Evolutionary conservation across 92 coral and sea anemone genomes (phyloP).

Genomic region (Muricea muricata): DNA sequence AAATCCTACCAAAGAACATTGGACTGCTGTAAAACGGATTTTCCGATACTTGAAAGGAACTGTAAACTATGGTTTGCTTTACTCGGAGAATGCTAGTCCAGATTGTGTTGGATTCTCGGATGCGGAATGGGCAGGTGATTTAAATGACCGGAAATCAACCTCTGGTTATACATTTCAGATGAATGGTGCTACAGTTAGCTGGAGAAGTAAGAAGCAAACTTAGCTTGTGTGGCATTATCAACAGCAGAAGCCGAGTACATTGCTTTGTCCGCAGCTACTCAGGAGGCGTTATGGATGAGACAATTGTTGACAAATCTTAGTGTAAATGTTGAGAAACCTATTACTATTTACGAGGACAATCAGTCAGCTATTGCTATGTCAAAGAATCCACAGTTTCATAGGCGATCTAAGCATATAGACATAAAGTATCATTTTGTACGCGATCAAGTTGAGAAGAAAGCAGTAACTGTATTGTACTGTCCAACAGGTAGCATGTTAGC

Average conservation of each 20-base stretch:
- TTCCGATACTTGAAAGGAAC: constrained; percentile 32
- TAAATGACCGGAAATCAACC: constrained; percentile 63
- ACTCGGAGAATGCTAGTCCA: not conserved
- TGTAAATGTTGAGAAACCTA: not conserved
- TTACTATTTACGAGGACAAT: constrained; percentile 50
- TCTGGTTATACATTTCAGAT: constrained; percentile 64
- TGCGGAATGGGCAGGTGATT: constrained; percentile 71
- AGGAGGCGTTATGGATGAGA: constrained; percentile 47
- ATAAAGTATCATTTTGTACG: not conserved
- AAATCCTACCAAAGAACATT: constrained; percentile 13
- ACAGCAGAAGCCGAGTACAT: constrained; percentile 65
- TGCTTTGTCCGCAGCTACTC: constrained; percentile 27
- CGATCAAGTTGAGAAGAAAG: constrained; percentile 32
- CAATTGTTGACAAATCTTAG: constrained; percentile 49
- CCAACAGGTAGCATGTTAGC: constrained; percentile 34
- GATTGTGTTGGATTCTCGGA: constrained; percentile 67
- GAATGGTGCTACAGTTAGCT: constrained; percentile 65
- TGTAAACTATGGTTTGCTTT: constrained; percentile 17
- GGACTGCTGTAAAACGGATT: constrained; percentile 36
- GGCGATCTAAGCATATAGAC: constrained; percentile 44
- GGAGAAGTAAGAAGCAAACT: constrained; percentile 73
- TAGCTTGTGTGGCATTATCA: constrained; percentile 68
- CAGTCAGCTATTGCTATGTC: constrained; percentile 58
- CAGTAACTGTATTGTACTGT: constrained; percentile 18
- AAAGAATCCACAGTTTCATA: constrained; percentile 58